Evolutionary conservation across 2,888 invertebrate species (phyloP).

Genomic region (Loripinus fragilis): DNA sequence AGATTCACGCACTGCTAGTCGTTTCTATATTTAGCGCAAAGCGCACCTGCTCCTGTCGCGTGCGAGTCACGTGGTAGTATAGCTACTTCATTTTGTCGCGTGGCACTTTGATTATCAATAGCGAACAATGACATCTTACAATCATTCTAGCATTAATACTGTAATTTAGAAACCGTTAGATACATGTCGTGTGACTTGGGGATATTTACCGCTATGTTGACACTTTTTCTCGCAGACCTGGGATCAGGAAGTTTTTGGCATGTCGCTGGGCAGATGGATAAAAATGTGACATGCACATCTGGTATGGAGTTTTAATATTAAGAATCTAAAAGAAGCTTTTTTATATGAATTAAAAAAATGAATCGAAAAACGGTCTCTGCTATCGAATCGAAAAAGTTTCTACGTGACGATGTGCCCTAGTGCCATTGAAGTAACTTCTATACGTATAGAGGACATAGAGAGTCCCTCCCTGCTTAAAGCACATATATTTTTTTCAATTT

Average conservation of each 20-base stretch:
- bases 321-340: too few relatives aligned
- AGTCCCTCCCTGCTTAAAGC: too few relatives aligned
- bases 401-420: too few relatives aligned
- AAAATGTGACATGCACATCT: not conserved
- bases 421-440: too few relatives aligned
- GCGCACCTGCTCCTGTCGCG: constrained; percentile 62
- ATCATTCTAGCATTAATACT: constrained; percentile 2
- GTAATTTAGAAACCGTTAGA: constrained; percentile 16
- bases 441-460: too few relatives aligned
- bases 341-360: too few relatives aligned
- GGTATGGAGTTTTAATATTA: too few relatives aligned
- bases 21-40: constrained; percentile 49
- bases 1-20: constrained; percentile 44
- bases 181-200: constrained; percentile 7
- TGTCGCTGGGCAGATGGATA: constrained; percentile 15
- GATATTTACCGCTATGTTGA: constrained; percentile 13
- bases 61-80: constrained; percentile 55
- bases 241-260: not conserved
- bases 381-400: too few relatives aligned
- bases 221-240: constrained; percentile 7
- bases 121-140: constrained; percentile 5
- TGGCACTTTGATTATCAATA: constrained; percentile 46
- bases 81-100: constrained; percentile 58
- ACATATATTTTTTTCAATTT: too few relatives aligned
- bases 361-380: too few relatives aligned